Conservation (phyloP, 2,797 vertebrate genomes). For the Melanogrammus aeglefinus region DNA sequence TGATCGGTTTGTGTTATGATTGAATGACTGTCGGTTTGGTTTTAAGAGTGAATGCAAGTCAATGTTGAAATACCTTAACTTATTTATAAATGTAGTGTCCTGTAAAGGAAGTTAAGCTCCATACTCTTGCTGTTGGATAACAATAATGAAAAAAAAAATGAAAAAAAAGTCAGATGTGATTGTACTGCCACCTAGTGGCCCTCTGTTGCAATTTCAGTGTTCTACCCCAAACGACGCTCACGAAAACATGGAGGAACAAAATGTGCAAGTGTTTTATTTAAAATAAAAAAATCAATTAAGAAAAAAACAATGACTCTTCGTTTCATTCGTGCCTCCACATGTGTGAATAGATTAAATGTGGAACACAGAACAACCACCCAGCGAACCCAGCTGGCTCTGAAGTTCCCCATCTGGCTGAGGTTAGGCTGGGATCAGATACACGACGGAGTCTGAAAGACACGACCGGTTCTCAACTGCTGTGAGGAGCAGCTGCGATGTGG, state of each 20-base stretch:
- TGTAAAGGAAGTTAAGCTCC: conserved; percentile 85
- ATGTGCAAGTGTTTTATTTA: conserved; percentile 77
- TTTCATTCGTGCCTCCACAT: conserved; percentile 18
- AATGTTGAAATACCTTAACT: conserved; percentile 90
- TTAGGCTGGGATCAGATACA: conserved; percentile 66
- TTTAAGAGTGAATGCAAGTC: conserved; percentile 78
- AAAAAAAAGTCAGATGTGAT: conserved; percentile 78
- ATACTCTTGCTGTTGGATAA: conserved; percentile 78
- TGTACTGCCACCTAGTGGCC: conserved; percentile 82
- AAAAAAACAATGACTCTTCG: conserved; percentile 41
- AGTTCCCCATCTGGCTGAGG: conserved; percentile 63
- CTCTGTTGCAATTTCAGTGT: conserved; percentile 79
- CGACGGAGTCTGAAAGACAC: conserved; percentile 46
- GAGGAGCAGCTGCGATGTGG: conserved; percentile 53
- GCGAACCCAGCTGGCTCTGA: neutral
- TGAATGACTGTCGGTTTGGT: conserved; percentile 79
- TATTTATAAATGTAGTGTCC: conserved; percentile 86
- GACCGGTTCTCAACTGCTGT: conserved; percentile 58
- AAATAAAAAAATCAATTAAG: conserved; percentile 70
- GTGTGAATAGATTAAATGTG: neutral
- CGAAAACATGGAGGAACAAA: conserved; percentile 58
- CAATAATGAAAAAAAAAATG: conserved; percentile 51
- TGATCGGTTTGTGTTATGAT: conserved; percentile 68
- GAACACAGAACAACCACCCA: conserved; percentile 5
- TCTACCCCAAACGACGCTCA: conserved; percentile 69